A percentile compares a stretch with the other conserved stretches of the same genome.
Evolutionary conservation across 1,140 invertebrate genomes (phyloP).

Genomic region (Tetramorium simillimum): DNA sequence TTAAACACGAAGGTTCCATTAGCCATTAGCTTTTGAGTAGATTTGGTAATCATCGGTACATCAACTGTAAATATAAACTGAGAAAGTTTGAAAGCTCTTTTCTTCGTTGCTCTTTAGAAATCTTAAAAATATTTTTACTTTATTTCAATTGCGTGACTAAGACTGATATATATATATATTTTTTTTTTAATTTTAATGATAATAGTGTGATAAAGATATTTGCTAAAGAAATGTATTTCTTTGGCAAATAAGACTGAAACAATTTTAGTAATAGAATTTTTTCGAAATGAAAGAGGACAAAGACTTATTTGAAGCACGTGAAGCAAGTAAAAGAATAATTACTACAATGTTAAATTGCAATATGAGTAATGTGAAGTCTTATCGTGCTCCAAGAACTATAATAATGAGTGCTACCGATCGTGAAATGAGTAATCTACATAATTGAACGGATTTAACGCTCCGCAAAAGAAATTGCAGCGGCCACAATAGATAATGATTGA

Average conservation of each 20-base stretch:
- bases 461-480: constrained; percentile 14
- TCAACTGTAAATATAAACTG: background rate
- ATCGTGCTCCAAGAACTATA: background rate
- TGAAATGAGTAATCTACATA: constrained; percentile 20
- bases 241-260: background rate
- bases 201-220: background rate
- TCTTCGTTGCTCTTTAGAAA: background rate
- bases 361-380: background rate
- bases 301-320: background rate
- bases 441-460: constrained; percentile 33
- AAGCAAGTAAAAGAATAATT: background rate
- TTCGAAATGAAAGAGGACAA: background rate
- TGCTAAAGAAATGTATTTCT: background rate
- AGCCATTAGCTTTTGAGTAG: background rate
- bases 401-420: constrained; percentile 11
- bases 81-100: background rate
- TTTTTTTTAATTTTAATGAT: too few relatives aligned
- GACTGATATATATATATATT: too few relatives aligned
- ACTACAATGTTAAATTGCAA: background rate
- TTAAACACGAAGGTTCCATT: constrained; percentile 3
- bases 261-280: background rate
- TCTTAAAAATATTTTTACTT: background rate
- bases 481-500: constrained; percentile 38
- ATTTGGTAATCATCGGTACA: background rate
- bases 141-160: background rate